phyloP scores from a whole-genome alignment of 1,140 invertebrate species.

The Temnothorax longispinosus region DNA sequence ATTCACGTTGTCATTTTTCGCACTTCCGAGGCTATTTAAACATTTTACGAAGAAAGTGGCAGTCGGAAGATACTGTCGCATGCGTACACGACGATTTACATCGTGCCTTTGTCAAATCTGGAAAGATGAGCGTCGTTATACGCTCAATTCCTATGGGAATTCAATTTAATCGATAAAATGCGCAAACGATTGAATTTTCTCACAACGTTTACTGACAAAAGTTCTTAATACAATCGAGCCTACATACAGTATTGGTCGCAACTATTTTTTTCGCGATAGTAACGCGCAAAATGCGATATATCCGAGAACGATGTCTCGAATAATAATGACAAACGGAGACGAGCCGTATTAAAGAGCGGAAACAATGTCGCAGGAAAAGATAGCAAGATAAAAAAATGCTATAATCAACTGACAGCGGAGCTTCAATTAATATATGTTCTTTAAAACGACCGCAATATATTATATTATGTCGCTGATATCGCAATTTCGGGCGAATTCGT shows the following conservation, averaged over 20 bases:
- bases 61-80: background rate
- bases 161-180: background rate
- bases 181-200: conserved; percentile 33
- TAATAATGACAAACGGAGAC: background rate
- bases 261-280: conserved; percentile 51
- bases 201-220: conserved; percentile 80
- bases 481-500: conserved; percentile 38
- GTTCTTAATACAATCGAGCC: conserved; percentile 72
- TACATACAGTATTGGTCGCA: conserved; percentile 68
- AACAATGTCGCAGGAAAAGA: conserved; percentile 13
- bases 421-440: conserved; percentile 63
- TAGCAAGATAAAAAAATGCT: conserved; percentile 62
- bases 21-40: conserved; percentile 27
- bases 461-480: conserved; percentile 17
- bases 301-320: background rate
- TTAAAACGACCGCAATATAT: background rate
- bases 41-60: background rate
- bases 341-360: conserved; percentile 9
- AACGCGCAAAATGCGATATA: conserved; percentile 34
- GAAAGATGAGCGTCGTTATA: background rate
- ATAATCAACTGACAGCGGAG: conserved; percentile 79
- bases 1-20: conserved; percentile 1
- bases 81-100: conserved; percentile 13
- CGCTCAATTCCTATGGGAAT: background rate
- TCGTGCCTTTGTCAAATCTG: background rate